A percentile compares a stretch with the other conserved stretches of the same genome.
Conservation (phyloP, 2,797 vertebrate genomes). For the Argyrosomus regius region DNA sequence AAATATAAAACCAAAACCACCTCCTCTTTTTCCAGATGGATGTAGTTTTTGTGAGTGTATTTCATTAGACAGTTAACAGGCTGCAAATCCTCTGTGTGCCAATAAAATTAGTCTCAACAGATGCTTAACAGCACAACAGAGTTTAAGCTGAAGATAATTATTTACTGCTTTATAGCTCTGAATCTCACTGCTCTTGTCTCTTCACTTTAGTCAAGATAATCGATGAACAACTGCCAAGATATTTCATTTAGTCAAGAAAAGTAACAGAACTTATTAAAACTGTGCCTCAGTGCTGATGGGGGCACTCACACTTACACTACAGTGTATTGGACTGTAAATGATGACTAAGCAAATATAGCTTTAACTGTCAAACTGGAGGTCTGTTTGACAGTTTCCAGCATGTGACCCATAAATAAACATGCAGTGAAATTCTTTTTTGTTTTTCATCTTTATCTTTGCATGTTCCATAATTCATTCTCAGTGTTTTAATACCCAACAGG, state of each 20-base stretch:
- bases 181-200: background rate
- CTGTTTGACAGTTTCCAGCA: background rate
- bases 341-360: background rate
- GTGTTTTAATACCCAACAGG: conserved; percentile 9
- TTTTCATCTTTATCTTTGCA: conserved; percentile 1
- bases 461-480: conserved; percentile 18
- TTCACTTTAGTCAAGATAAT: background rate
- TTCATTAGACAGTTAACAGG: conserved; percentile 1
- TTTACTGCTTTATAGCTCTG: background rate
- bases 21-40: background rate
- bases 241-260: background rate
- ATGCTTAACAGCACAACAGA: background rate
- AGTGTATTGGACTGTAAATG: background rate
- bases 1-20: background rate
- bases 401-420: background rate
- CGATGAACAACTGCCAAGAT: background rate
- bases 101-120: conserved; percentile 15
- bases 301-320: background rate
- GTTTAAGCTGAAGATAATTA: background rate
- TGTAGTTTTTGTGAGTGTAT: background rate
- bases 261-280: background rate
- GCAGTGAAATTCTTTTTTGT: background rate
- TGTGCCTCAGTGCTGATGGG: background rate
- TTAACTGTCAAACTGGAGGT: background rate
- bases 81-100: background rate